phyloP scores from a whole-genome alignment of 2,113 vertebrate species.

The Tychaedon coryphoeus region DNA sequence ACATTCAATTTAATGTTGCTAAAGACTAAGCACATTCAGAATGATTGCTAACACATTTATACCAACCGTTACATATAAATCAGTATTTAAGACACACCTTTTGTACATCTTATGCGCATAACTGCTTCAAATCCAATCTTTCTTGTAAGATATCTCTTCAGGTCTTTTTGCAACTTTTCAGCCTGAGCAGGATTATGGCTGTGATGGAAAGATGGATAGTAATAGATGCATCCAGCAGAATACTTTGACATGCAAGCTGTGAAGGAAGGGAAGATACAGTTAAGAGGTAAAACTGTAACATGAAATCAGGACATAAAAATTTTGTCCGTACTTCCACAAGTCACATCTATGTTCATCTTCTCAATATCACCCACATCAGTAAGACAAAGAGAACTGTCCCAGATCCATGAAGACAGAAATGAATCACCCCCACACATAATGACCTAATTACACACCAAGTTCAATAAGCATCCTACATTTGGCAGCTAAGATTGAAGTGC shows the following conservation, averaged over 20 bases:
- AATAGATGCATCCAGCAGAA: conserved; percentile 93
- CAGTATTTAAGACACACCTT: conserved; percentile 77
- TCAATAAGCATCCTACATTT: neutral
- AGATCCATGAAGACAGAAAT: neutral
- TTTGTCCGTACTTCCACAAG: neutral
- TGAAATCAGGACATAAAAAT: neutral
- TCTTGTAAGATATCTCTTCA: conserved; percentile 91
- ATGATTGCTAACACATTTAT: neutral
- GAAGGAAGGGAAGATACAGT: neutral
- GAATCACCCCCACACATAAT: neutral
- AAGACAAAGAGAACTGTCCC: neutral
- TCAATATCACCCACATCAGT: neutral
- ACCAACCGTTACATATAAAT: rapidly evolving
- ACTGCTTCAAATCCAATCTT: conserved; percentile 99
- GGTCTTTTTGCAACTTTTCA: conserved; percentile 91
- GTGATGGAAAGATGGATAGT: conserved; percentile 92
- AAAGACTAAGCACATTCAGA: neutral
- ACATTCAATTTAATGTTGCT: neutral
- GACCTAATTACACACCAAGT: neutral
- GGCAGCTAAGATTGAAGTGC: neutral
- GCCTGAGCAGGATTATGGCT: conserved; percentile 85
- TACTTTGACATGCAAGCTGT: conserved; percentile 93
- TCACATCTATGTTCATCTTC: neutral
- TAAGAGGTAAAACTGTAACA: neutral
- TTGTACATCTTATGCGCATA: conserved; percentile 98